phyloP scores from a whole-genome alignment of 2,797 vertebrate species.

The Eleutherodactylus coqui region DNA sequence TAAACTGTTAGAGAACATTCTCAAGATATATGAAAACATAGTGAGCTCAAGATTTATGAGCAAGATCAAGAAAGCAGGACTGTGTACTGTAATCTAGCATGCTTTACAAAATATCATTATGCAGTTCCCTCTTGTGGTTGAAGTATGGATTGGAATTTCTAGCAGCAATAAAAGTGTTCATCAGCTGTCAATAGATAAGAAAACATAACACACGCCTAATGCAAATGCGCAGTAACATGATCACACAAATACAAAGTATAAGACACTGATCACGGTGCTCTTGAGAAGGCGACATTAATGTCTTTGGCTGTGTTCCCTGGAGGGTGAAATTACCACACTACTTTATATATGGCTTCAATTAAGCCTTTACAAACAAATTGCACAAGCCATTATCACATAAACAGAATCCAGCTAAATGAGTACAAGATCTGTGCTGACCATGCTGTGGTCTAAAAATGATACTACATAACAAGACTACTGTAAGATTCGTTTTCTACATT shows the following conservation, averaged over 20 bases:
- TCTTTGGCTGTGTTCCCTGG: neutral
- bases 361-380: conserved; percentile 8
- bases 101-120: neutral
- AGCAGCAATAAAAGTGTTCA: neutral
- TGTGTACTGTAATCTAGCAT: neutral
- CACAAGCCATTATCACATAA: neutral
- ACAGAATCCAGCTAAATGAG: neutral
- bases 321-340: conserved; percentile 20
- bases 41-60: neutral
- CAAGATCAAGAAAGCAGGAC: neutral
- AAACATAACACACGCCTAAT: neutral
- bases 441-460: neutral
- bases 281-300: neutral
- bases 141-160: neutral
- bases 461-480: neutral
- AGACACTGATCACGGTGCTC: neutral
- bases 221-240: neutral
- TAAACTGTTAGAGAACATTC: neutral
- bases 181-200: neutral
- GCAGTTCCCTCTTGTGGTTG: conserved; percentile 20
- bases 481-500: neutral
- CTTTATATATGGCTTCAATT: conserved; percentile 6
- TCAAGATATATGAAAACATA: neutral
- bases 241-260: neutral
- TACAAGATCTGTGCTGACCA: neutral